Evolutionary conservation across 2,888 invertebrate genomes (phyloP), one percentile per base, ranked within the genome.

Genomic region (Pseudococcus longispinus): DNA sequence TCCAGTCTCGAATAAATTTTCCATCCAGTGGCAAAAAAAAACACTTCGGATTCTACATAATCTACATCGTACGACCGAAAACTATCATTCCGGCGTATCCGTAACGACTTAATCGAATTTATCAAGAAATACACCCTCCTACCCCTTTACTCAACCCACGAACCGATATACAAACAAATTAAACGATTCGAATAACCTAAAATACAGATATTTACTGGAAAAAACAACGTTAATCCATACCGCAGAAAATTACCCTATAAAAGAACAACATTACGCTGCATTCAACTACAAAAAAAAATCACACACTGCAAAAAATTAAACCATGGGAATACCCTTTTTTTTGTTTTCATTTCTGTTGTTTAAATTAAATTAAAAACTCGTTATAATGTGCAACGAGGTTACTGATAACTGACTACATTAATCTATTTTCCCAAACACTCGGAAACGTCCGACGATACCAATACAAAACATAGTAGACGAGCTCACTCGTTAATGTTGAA

Each of bases 321-420:
- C 70, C 70, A 29, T 70, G 70, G 70, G 70, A 70, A 70, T 29
- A 70, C 29, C 29, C 6, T 65, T n/a, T n/a, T 23, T 65, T 70
- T 29, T 70, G 70, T 29, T 70, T 18, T 60, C 20, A 60, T 60
- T 60, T 60, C 60, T 60, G 60, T 23, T 29, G 32, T 70, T 29
- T 18, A 70, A 70, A 70, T 18, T 70, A 70, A 70, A 70, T 70
- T 70, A 70, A 70, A 70, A 70, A 70, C 70, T 70, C 70, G 70
- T 70, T 70, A 29, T 8, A 51, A 2, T 23, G 60, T 60, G 11
- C 29, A 70, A 70, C 32, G 70, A 70, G 70, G 29, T 29, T 70
- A 70, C 70, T 70, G 29, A 70, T 32, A 70, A 70, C 15, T 70
- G 60, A 23, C 11, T 5, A 23, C 23, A 60, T 23, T 60, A 60